A percentile compares a stretch with the other conserved stretches of the same genome.
These are phyloP conservation scores for Drosophila malerkotliana DNA, from an alignment of 1,140 invertebrate genomes.

Conservation along the genomic window DNA sequence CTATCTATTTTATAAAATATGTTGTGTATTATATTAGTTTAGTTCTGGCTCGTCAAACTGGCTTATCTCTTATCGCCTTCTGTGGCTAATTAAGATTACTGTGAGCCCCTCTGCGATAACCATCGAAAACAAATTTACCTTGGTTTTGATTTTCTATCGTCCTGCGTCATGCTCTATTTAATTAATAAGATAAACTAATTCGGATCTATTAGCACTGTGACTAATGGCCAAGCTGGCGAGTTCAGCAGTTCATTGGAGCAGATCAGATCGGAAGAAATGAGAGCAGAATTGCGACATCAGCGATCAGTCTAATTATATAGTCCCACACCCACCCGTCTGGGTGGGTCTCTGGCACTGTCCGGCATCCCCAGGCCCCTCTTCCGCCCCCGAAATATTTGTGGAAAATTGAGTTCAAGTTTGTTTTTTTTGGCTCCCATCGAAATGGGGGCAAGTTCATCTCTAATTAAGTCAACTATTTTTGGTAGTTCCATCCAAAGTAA, in stretches of 20 bases:
- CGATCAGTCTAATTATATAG: conserved; percentile 22
- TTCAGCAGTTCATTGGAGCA: conserved; percentile 19
- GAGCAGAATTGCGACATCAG: conserved; percentile 11
- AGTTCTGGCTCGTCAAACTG: background rate
- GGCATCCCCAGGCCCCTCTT: background rate
- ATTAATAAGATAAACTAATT: conserved; percentile 5
- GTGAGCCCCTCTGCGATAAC: conserved; percentile 9
- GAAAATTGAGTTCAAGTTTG: conserved; percentile 69
- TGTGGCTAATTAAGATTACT: conserved; percentile 33
- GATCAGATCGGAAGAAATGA: conserved; percentile 15
- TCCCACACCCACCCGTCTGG: conserved; percentile 19
- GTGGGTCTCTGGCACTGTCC: conserved; percentile 4
- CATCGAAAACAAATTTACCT: conserved; percentile 27
- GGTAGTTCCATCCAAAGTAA: conserved; percentile 28
- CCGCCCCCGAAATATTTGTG: conserved; percentile 3
- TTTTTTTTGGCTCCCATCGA: conserved; percentile 33
- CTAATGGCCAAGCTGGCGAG: conserved; percentile 29
- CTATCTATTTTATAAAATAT: background rate
- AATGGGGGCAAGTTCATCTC: conserved; percentile 70
- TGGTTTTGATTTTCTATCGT: conserved; percentile 44
- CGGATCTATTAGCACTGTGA: conserved; percentile 12
- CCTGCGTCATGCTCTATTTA: conserved; percentile 22
- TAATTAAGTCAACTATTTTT: conserved; percentile 69
- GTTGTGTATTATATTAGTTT: no score
- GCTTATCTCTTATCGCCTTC: conserved; percentile 30